Base-by-base conservation (phyloP, 2,888 invertebrate genomes). In the Stenotaenia linearis region DNA sequence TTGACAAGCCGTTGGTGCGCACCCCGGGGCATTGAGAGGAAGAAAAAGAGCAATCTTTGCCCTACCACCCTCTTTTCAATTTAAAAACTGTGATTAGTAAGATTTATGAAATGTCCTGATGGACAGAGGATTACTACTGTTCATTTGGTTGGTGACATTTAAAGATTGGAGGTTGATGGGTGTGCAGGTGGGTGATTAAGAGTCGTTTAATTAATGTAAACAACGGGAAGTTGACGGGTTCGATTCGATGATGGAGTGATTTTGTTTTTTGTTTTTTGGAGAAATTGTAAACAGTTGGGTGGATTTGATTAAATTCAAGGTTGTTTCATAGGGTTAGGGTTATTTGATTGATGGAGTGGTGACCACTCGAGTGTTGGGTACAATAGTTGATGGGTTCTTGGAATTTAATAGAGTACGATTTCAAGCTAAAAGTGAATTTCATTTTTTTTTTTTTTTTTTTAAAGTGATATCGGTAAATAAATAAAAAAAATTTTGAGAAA, bases 61-160 rank as follows among this genome's bases (percentile, higher is more conserved):
- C 69, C 69, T 69, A 69, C 69, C 69, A 69, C 69, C 28, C 69
- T 69, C 69, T 69, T 69, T 69, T 69, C 69, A 69, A 69, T 69
- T 69, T 69, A 69, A 69, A 69, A 69, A 69, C 69, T 69, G 69
- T 69, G 69, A 69, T 69, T 69, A 69, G 69, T 12, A 69, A 69
- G 69, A 69, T 69, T 69, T 69, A 69, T 69, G 69, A 69, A 69
- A 69, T 69, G 69, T 69, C 69, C 69, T 69, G 69, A 69, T 25
- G 69, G 69, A 69, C 69, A 69, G 69, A 25, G 69, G 69, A 69
- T 69, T 69, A 69, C 69, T 69, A 69, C 69, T 25, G 69, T 69
- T 69, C 69, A 69, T 50, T 50, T 15, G 25, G 1, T 3, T 28
- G 28, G 69, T 69, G 69, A 69, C 69, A 69, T 28, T 69, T 25